A percentile compares a stretch with the other conserved stretches of the same genome.
phyloP scores from a whole-genome alignment of 2,797 vertebrate species.

The Rhabdophis nuchalis region DNA sequence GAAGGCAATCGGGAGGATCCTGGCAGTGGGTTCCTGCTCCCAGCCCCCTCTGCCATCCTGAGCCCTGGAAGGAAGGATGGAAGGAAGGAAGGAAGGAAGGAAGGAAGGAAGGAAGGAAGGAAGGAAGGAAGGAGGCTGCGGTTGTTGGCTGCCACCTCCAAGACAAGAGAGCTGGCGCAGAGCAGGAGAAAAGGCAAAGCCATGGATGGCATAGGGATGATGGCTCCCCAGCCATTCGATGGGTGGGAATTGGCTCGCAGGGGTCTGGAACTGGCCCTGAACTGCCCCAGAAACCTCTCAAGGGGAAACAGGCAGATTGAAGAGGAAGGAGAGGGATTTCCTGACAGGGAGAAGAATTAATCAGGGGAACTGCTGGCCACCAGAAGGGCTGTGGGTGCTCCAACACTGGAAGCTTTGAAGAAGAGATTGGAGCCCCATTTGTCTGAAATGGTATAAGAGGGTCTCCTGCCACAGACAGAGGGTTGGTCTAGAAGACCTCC shows the following conservation, averaged over 20 bases:
- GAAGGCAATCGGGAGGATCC: neutral
- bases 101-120: no score
- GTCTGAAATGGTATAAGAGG: neutral
- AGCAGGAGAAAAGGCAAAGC: neutral
- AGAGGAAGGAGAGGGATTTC: neutral
- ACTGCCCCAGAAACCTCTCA: neutral
- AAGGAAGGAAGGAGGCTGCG: neutral
- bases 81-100: no score
- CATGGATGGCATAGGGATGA: fast-evolving
- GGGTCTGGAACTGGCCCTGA: neutral
- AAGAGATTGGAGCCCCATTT: neutral
- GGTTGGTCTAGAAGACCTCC: neutral
- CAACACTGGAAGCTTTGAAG: neutral
- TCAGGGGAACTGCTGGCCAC: no score
- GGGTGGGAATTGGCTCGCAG: neutral
- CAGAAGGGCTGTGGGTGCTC: neutral
- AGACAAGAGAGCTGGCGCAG: neutral
- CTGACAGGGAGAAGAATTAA: no score
- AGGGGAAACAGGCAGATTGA: neutral
- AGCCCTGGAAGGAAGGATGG: neutral
- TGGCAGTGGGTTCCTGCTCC: no score
- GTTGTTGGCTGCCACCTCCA: no score
- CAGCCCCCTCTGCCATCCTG: neutral
- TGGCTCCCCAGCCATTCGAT: neutral
- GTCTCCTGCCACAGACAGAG: neutral